Percentiles rank a stretch among this genome's conserved stretches.
phyloP scores from a whole-genome alignment of 2,113 vertebrate species.

The Beaufortia kweichowensis region DNA sequence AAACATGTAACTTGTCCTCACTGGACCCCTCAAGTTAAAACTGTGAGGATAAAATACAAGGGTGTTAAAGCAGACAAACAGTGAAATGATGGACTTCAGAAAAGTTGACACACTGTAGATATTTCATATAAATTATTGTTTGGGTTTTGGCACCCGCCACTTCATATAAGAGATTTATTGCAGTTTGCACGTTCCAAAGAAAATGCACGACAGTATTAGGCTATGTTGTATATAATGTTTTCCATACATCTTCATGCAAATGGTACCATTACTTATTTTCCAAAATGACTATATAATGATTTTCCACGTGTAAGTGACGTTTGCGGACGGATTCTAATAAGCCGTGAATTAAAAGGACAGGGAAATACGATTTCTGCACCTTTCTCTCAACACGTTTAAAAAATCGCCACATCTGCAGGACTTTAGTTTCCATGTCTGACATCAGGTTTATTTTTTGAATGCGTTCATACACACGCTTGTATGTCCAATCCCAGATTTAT shows the following conservation, averaged over 20 bases:
- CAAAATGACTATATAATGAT: background rate
- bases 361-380: background rate
- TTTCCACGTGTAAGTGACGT: conserved; percentile 14
- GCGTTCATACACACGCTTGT: conserved; percentile 17
- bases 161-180: conserved; percentile 27
- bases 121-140: conserved; percentile 17
- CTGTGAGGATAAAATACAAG: conserved; percentile 12
- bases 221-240: conserved; percentile 1
- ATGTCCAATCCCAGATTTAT: conserved; percentile 23
- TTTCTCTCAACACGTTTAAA: conserved; percentile 1
- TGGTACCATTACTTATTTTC: background rate
- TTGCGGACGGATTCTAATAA: conserved; percentile 22
- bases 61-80: conserved; percentile 4
- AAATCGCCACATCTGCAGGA: conserved; percentile 27
- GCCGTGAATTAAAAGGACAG: conserved; percentile 10
- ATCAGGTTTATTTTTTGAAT: conserved; percentile 37
- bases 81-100: background rate
- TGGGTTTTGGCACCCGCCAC: conserved; percentile 26
- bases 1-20: conserved; percentile 20
- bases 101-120: conserved; percentile 6
- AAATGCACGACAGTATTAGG: background rate
- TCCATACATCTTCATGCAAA: conserved; percentile 5
- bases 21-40: conserved; percentile 21
- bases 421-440: conserved; percentile 29
- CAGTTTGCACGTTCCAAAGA: conserved; percentile 15